phyloP scores from a whole-genome alignment of 1,140 invertebrate genomes.

The Amyelois transitella region DNA sequence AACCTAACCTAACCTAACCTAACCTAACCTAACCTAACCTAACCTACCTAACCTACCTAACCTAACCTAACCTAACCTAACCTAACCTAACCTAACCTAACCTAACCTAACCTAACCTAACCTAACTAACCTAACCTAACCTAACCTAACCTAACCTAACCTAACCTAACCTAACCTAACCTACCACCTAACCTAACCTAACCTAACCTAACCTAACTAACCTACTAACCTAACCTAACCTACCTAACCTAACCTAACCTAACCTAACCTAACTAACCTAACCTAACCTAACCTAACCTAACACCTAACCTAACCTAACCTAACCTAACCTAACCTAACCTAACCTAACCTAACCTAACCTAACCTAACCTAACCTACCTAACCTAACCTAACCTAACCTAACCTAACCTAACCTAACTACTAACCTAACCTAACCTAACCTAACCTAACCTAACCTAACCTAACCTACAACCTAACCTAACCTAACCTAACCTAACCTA shows the following conservation, averaged over 20 bases:
- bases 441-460: slow-evolving; percentile 20
- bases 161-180: slow-evolving; percentile 32
- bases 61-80: slow-evolving; percentile 24
- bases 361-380: slow-evolving; percentile 25
- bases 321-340: slow-evolving; percentile 26
- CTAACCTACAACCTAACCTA: slow-evolving; percentile 13
- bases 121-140: slow-evolving; percentile 32
- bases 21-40: slow-evolving; percentile 30
- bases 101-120: slow-evolving; percentile 30
- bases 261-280: slow-evolving; percentile 23
- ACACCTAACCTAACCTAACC: slow-evolving; percentile 19
- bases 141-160: slow-evolving; percentile 36
- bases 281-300: slow-evolving; percentile 18
- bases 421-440: slow-evolving; percentile 21
- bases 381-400: slow-evolving; percentile 17
- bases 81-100: slow-evolving; percentile 31
- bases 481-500: slow-evolving; percentile 20
- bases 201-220: slow-evolving; percentile 19
- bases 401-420: slow-evolving; percentile 18
- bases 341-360: slow-evolving; percentile 27
- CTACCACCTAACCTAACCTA: slow-evolving; percentile 20
- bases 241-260: slow-evolving; percentile 23
- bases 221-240: slow-evolving; percentile 21
- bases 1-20: slow-evolving; percentile 24
- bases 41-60: slow-evolving; percentile 22